Conservation (phyloP, 2,113 vertebrate species). For the Cebidichthys violaceus region DNA sequence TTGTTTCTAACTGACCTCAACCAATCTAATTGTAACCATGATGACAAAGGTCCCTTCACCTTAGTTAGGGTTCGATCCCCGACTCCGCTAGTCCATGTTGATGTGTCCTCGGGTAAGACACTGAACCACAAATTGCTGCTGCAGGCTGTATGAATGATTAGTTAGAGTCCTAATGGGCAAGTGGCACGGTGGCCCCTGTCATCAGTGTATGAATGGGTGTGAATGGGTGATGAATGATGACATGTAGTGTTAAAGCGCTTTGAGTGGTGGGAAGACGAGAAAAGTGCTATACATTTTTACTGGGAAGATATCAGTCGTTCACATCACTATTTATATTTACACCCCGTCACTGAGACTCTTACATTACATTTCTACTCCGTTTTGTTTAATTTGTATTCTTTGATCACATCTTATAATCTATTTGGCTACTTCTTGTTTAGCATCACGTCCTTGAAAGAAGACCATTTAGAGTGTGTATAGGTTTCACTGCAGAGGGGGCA, state of each 20-base stretch:
- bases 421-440: neutral
- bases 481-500: neutral
- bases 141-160: neutral
- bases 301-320: neutral
- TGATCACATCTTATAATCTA: neutral
- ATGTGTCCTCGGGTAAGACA: neutral
- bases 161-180: neutral
- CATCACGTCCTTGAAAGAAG: neutral
- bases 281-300: neutral
- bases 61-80: too few relatives aligned
- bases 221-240: neutral
- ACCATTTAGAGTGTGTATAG: neutral
- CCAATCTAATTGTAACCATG: neutral
- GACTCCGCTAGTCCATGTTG: neutral
- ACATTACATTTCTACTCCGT: neutral
- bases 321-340: neutral
- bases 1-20: neutral
- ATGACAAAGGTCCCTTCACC: neutral
- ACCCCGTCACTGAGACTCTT: too few relatives aligned
- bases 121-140: neutral
- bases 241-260: neutral
- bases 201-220: neutral
- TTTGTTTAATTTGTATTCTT: neutral
- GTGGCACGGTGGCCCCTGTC: too few relatives aligned
- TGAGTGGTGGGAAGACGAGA: neutral